Base-by-base conservation (phyloP, 1,140 invertebrate genomes). In the Lepidurus apus region DNA sequence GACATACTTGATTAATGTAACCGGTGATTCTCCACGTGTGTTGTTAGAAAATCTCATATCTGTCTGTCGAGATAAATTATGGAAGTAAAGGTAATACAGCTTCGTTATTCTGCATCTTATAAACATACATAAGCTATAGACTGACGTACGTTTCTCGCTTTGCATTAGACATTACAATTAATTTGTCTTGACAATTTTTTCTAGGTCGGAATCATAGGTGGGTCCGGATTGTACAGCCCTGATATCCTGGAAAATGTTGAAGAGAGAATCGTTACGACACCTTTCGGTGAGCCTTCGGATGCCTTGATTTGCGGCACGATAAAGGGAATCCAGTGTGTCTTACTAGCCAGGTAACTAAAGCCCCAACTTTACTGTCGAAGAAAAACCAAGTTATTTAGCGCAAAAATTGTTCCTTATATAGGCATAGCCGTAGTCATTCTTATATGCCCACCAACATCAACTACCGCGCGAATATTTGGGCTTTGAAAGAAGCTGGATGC, bases 391-490 rank as follows among this genome's bases (percentile, higher is more conserved):
- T 42, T 43, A 42, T 34, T 34, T 80, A 44, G 73, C 53, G 44
- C 43, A 21, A 9, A 26, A 53, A 26, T 53, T 42, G 78, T 80
- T 76, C 80, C 26, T 79, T 80, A 82, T 84, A 17, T 80, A 92
- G 97, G 82, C 98, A 99, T 88, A 96, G 96, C 2, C 86, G 91
- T 53, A 91, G 91, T 75, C 97, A 99, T 85, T 87, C 87, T 74
- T 89, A 94, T 44, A 91, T 88, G 85, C 96, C 96, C 0, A 90
- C 89, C 24, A 89, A 91, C 82, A 89, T 99, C 0, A 99, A 99
- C 85, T 99, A 98, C 85, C 89, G 97, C 80, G 98, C 97, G 4
- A 99, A 99, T 84, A 91, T 99, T 74, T 97, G 94, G 92, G 96
- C 97, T 1, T 85, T 99, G 76, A 93, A 95, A 81, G 83, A 92